Evolutionary conservation across 2,888 invertebrate species (phyloP).

Genomic region (Cheilosia scutellata): DNA sequence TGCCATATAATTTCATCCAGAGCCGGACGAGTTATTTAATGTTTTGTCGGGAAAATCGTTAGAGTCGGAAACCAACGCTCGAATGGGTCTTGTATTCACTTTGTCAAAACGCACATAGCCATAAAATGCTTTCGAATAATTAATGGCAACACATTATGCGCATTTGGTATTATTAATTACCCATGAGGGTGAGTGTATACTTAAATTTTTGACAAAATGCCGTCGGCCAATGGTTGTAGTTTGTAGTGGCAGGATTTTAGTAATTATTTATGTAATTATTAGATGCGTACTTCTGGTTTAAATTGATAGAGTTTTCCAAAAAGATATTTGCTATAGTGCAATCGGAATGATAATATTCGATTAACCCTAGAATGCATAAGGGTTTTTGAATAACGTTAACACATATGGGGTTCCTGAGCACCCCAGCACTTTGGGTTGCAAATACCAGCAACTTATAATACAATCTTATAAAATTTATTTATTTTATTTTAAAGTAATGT

Average conservation of each 20-base stretch:
- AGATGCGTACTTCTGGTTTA: not conserved
- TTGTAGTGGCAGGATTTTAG: not conserved
- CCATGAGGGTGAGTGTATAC: not conserved
- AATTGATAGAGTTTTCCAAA: not conserved
- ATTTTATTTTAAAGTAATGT: too few relatives aligned
- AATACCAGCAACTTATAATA: too few relatives aligned
- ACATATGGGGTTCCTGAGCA: too few relatives aligned
- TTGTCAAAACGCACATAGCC: not conserved
- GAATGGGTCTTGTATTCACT: not conserved
- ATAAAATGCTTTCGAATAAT: not conserved
- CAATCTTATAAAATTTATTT: too few relatives aligned
- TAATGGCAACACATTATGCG: not conserved
- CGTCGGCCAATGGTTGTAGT: not conserved
- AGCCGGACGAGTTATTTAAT: too few relatives aligned
- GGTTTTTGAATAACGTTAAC: too few relatives aligned
- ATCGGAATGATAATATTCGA: too few relatives aligned
- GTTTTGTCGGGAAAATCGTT: not conserved
- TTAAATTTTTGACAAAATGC: not conserved
- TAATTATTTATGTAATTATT: not conserved
- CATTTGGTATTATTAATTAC: not conserved
- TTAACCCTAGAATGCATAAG: too few relatives aligned
- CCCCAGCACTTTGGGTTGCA: too few relatives aligned
- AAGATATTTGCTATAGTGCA: too few relatives aligned
- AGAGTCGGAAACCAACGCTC: too few relatives aligned
- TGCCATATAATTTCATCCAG: too few relatives aligned